These are phyloP conservation scores for Cyprinodon diabolis DNA, from an alignment of 2,797 vertebrate species.

Conservation along the genomic window DNA sequence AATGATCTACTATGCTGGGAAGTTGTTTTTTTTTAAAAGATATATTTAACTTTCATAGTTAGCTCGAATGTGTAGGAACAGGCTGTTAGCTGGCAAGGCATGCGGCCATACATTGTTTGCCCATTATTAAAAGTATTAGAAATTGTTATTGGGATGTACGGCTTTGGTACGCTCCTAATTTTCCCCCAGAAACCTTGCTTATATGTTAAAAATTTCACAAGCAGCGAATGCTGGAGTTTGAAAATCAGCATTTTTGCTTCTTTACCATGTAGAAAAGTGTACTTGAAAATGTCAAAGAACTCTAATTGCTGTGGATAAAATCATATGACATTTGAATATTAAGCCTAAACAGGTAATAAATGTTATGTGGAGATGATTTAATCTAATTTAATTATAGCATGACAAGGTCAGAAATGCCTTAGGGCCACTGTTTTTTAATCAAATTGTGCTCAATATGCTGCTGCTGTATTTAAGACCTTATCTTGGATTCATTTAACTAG, in stretches of 20 bases:
- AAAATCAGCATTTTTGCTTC: too few relatives aligned
- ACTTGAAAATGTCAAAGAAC: slow-evolving; percentile 15
- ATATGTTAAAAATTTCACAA: too few relatives aligned
- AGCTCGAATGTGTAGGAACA: background rate
- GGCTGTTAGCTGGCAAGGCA: too few relatives aligned
- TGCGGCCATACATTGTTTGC: too few relatives aligned
- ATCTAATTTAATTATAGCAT: slow-evolving; percentile 19
- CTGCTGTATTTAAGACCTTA: slow-evolving; percentile 17
- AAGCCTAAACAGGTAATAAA: slow-evolving; percentile 5
- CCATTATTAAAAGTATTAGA: too few relatives aligned
- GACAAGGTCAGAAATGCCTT: slow-evolving; percentile 29
- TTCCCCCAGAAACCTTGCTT: too few relatives aligned
- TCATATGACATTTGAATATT: slow-evolving; percentile 8
- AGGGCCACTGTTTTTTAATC: slow-evolving; percentile 32
- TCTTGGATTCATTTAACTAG: background rate
- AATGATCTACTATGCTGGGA: background rate
- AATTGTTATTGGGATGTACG: too few relatives aligned
- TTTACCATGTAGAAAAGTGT: background rate
- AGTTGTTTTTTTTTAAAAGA: background rate
- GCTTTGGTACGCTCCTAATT: too few relatives aligned
- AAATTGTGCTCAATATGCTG: slow-evolving; percentile 18
- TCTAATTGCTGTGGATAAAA: slow-evolving; percentile 19
- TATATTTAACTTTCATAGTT: background rate
- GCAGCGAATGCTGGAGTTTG: too few relatives aligned
- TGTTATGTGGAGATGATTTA: slow-evolving; percentile 18